Evolutionary conservation across 1,140 invertebrate species (phyloP), one percentile per base, ranked within the genome.

Genomic region (Neodiprion lecontei): DNA sequence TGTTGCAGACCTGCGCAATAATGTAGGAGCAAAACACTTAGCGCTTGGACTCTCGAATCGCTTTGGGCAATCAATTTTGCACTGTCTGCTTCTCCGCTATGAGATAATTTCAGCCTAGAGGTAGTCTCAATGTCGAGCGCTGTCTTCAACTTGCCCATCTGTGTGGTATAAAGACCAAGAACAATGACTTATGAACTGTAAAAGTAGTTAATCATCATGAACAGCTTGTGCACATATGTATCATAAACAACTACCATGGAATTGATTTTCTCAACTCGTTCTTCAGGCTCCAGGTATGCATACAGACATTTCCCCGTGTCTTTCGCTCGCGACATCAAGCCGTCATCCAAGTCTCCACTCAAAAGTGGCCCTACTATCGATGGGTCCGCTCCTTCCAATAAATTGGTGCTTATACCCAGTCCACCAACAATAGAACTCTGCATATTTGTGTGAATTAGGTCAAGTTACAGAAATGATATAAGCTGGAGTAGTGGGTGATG

Each of bases 1-100:
- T 92, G 90, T 81, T 96, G 94, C 50, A 96, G 86, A 9, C 94
- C 95, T 1, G 95, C 92, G 85, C 95, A 97, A 87, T 95, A 96
- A 85, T 96, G 95, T 76, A 96, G 87, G 91, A 96, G 93, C 48
- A 97, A 89, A 40, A 96, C 92, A 47, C 95, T 95, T 72, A 97
- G 85, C 1, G 94, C 94, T 83, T 95, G 93, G 5, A 94, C 92
- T 80, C 93, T 92, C 76, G 93, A 90, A 82, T 95, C 94, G 40
- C 92, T 93, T 82, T 94, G 91, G 70, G 84, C 89, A 76, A 91
- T 91, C 78, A 90, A 83, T 80, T 90, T 91, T 10, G 88, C 85
- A 78, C 88, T 92, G 78, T 91, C 91, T 68, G 87, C 85, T 72
- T 90, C 86, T 75, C 79, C 78, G 67, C 76, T 82, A 67, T 87